Base-by-base conservation (phyloP, 2,888 invertebrate genomes). In the Odontothrips loti region DNA sequence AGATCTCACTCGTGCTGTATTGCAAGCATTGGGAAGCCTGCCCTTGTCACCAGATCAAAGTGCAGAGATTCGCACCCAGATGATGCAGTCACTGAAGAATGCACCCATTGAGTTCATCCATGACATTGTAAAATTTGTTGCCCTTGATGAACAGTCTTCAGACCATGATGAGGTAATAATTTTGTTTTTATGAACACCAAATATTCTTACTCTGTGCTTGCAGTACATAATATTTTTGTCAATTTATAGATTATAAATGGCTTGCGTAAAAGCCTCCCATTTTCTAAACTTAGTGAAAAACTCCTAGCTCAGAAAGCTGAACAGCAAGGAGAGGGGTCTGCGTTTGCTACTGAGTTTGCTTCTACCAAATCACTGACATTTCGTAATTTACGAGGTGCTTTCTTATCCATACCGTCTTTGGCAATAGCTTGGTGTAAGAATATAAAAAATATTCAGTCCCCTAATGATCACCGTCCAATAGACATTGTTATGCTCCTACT, bases 401-500 rank as follows among this genome's bases (percentile, higher is more conserved):
- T 58, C 17, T n/a, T 58, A 17, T 58, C 58, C 58, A 58, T 58
- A n/a, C 68, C 68, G 11, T 75, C 68, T 27, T 75, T 75, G 23
- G 68, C 68, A 1, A 75, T 10, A 12, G 68, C 27, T 11, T 75
- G 68, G 68, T 75, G 68, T 27, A 75, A 75, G 23, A 75, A 75
- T 23, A 75, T 75, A 12, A 75, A 75, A 75, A 27, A 27, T 10
- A 23, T 75, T 27, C 68, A 23, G 10, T 75, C 68, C 11, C 68
- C 68, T 12, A 87, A 88, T 75, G 90, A 91, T 82, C 90, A 91
- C 83, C 92, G 92, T 87, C 89, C 93, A 0, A 89, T 94, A 82
- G 94, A 95, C 87, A 88, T 94, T 80, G 87, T 93, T 27, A 88
- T 94, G 83, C 86, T 94, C 27, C 85, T 93, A n/a, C 89, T 93